phyloP scores from a whole-genome alignment of 1,140 invertebrate genomes.

The Leptoteleia sp. region DNA sequence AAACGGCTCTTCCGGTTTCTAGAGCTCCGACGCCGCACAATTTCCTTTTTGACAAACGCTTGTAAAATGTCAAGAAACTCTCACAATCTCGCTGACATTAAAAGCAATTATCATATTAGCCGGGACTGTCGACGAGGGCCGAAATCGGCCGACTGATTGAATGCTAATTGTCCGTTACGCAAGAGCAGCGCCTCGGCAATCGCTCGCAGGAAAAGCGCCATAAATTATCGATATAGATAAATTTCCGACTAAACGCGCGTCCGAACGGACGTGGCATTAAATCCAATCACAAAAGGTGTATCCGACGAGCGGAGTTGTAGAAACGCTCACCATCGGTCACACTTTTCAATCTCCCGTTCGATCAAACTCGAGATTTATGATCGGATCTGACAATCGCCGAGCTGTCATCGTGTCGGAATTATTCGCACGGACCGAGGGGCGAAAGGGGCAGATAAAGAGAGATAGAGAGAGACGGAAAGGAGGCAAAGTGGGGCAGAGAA shows the following conservation, averaged over 20 bases:
- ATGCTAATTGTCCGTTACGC: slow-evolving; percentile 34
- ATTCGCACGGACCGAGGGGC: slow-evolving; percentile 16
- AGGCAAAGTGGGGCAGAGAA: not conserved
- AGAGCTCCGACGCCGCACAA: too few species aligned
- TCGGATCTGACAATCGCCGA: slow-evolving; percentile 39
- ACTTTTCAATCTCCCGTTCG: slow-evolving; percentile 41
- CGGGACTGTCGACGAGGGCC: not conserved
- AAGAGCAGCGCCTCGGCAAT: not conserved
- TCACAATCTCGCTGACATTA: slow-evolving; percentile 25
- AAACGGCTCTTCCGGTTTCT: too few species aligned
- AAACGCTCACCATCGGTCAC: slow-evolving; percentile 58
- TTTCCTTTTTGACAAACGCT: too few species aligned
- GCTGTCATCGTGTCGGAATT: slow-evolving; percentile 47
- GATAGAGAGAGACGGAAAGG: not conserved
- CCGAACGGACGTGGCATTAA: slow-evolving; percentile 33
- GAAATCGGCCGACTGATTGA: slow-evolving; percentile 22
- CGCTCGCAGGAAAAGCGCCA: slow-evolving; percentile 16
- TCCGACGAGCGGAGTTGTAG: slow-evolving; percentile 23
- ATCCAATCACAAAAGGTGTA: slow-evolving; percentile 29
- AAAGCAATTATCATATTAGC: slow-evolving; percentile 28
- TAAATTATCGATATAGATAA: slow-evolving; percentile 54
- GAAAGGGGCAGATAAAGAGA: too few species aligned
- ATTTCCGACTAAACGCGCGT: slow-evolving; percentile 9
- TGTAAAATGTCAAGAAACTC: slow-evolving; percentile 34
- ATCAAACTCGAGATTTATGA: slow-evolving; percentile 53